phyloP scores from a whole-genome alignment of 2,797 vertebrate genomes.

The Labroides dimidiatus region DNA sequence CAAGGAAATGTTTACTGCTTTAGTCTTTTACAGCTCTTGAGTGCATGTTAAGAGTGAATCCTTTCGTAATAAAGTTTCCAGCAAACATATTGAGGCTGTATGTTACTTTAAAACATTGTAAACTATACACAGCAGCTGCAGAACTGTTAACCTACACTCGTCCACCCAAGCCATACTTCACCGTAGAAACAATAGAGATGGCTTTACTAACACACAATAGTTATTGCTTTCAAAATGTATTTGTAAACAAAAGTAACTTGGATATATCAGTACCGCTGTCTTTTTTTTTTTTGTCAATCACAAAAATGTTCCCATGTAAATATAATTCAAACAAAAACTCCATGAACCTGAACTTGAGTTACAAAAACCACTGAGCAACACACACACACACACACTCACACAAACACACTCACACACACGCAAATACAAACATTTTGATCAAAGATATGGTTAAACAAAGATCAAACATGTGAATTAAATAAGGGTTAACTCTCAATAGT shows the following conservation, averaged over 20 bases:
- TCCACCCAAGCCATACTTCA: conserved; percentile 5
- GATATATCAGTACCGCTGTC: not conserved
- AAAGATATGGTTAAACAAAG: conserved; percentile 16
- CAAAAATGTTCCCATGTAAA: conserved; percentile 2
- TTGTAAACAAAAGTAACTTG: conserved; percentile 4
- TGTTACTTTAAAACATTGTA: conserved; percentile 4
- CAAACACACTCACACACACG: conserved; percentile 33
- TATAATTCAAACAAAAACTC: conserved; percentile 39
- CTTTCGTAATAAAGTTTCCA: not conserved
- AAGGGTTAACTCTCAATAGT: conserved; percentile 22
- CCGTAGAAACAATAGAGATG: conserved; percentile 14
- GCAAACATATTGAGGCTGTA: conserved; percentile 4
- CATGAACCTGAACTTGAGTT: conserved; percentile 49
- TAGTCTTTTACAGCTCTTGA: conserved; percentile 6
- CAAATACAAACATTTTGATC: conserved; percentile 31
- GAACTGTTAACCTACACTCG: conserved; percentile 12
- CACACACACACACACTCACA: conserved; percentile 17
- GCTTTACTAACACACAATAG: conserved; percentile 42
- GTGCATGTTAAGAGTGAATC: conserved; percentile 1
- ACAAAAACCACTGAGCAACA: conserved; percentile 58
- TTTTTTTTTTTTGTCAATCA: conserved; percentile 8
- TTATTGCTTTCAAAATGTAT: conserved; percentile 69
- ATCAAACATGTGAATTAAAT: conserved; percentile 14
- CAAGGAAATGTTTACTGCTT: conserved; percentile 15
- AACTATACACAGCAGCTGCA: conserved; percentile 27